Conservation (phyloP, 2,888 invertebrate genomes). For the Papilio elwesi region DNA sequence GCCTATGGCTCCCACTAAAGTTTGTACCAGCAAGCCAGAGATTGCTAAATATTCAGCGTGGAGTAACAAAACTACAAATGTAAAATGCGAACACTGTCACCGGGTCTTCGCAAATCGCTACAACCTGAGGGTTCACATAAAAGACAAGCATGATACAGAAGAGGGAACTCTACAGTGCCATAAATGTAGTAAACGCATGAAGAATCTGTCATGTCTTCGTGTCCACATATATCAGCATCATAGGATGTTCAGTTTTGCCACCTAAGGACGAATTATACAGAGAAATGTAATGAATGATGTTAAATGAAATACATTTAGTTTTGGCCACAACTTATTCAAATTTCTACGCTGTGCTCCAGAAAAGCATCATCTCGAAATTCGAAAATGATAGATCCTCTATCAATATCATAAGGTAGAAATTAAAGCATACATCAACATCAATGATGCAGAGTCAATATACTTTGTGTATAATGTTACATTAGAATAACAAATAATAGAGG, state of each 20-base stretch:
- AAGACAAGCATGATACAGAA: conserved; percentile 88
- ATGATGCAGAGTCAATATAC: too few relatives aligned
- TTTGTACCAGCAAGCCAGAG: conserved; percentile 75
- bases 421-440: too few relatives aligned
- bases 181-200: conserved; percentile 87
- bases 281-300: too few relatives aligned
- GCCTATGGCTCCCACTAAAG: conserved; percentile 78
- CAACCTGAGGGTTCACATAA: conserved; percentile 88
- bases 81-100: conserved; percentile 86
- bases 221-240: conserved; percentile 87
- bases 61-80: conserved; percentile 81
- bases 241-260: conserved; percentile 58
- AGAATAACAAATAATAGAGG: too few relatives aligned
- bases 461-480: too few relatives aligned
- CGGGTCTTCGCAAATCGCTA: conserved; percentile 87
- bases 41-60: conserved; percentile 74
- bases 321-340: too few relatives aligned
- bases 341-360: too few relatives aligned
- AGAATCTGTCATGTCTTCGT: conserved; percentile 85
- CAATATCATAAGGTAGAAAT: too few relatives aligned
- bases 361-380: too few relatives aligned
- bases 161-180: conserved; percentile 87
- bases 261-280: too few relatives aligned
- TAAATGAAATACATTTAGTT: too few relatives aligned
- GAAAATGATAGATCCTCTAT: too few relatives aligned